Conservation (phyloP, 2,888 invertebrate genomes). For the Onthophagus sagittarius region DNA sequence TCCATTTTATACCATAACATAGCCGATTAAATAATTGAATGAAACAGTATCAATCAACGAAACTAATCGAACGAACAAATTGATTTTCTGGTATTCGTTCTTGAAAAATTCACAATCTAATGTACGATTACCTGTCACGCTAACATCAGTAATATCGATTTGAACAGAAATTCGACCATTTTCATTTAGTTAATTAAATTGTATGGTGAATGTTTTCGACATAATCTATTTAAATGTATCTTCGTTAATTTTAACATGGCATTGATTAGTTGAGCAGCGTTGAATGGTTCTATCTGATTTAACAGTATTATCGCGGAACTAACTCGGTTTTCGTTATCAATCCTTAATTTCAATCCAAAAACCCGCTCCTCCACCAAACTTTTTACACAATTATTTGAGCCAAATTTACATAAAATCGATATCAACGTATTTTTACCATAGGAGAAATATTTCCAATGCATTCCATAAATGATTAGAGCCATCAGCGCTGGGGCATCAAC, state of each 20-base stretch:
- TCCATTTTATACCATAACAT: background rate
- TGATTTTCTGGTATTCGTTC: background rate
- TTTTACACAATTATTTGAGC: background rate
- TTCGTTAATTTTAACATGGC: background rate
- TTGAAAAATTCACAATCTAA: background rate
- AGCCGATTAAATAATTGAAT: background rate
- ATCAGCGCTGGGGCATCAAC: conserved; percentile 1
- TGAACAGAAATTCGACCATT: background rate
- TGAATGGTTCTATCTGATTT: too few relatives aligned
- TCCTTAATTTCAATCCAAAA: too few relatives aligned
- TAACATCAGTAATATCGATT: background rate
- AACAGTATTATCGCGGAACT: too few relatives aligned
- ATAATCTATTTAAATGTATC: background rate
- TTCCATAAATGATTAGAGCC: background rate
- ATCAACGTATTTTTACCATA: background rate
- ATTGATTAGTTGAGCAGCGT: background rate
- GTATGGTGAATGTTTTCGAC: background rate
- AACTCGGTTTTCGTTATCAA: too few relatives aligned
- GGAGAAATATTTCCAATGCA: background rate
- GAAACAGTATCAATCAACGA: background rate
- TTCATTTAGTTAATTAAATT: background rate
- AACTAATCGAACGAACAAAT: background rate
- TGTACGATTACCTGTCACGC: background rate
- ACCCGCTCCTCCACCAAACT: background rate
- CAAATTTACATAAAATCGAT: background rate